phyloP scores from a whole-genome alignment of 2,113 vertebrate genomes.

The Nyctibius bracteatus region DNA sequence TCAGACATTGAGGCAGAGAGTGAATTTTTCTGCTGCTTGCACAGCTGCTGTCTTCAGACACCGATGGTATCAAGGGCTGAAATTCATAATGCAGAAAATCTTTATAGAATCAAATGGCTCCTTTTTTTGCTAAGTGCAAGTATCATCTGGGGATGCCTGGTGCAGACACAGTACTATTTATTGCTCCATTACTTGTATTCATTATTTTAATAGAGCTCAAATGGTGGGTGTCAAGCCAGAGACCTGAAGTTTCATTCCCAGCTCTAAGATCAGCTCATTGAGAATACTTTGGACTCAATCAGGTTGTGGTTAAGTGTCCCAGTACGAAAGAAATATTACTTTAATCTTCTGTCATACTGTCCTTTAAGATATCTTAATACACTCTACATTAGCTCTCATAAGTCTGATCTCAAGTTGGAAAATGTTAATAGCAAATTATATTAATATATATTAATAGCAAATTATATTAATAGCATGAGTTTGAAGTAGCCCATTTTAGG shows the following conservation, averaged over 20 bases:
- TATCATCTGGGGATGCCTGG: neutral
- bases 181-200: neutral
- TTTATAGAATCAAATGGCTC: neutral
- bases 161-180: neutral
- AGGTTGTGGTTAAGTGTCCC: neutral
- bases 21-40: neutral
- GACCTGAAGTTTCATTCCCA: neutral
- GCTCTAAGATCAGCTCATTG: neutral
- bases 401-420: neutral
- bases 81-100: neutral
- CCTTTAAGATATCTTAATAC: neutral
- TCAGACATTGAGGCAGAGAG: neutral
- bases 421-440: neutral
- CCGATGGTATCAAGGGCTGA: neutral
- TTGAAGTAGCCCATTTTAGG: neutral
- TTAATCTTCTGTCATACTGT: neutral
- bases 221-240: neutral
- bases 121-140: neutral
- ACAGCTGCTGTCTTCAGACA: neutral
- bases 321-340: neutral
- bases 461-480: no score
- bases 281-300: neutral
- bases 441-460: no score
- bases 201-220: neutral
- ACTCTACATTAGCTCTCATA: neutral